Evolutionary conservation across 2,888 invertebrate genomes (phyloP), one percentile per base, ranked within the genome.

Genomic region (Pocota personata): DNA sequence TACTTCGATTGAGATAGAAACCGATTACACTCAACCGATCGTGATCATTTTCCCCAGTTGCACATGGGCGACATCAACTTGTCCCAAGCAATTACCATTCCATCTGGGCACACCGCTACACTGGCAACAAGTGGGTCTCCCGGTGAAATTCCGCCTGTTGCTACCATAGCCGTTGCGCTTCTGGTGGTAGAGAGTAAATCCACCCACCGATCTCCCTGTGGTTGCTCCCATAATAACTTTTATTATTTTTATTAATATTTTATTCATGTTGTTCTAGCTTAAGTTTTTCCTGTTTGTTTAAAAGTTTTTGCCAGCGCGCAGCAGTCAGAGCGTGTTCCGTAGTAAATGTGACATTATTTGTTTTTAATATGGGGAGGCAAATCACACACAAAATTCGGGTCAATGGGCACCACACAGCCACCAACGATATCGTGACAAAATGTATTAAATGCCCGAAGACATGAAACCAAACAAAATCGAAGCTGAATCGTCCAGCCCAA

Each of bases 331-430:
- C 84, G 75, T 84, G 80, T 76, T 72, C 37, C 80, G 64, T 35
- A 60, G 55, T 55, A 82, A 82, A 82, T 72, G 86, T 77, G 80
- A 86, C 86, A 86, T 86, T 86, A 86, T 86, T 82, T 77, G 86
- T 67, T 86, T 86, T 86, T 82, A 86, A 86, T 86, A 80, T 67
- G 80, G 80, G 82, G 57, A 86, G 76, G 86, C 86, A 82, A 86
- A 86, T 86, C 76, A 77, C 60, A 86, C 75, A 86, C 76, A 86
- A 86, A 86, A 86, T 86, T 86, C 86, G 86, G 86, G 86, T 86
- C 86, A 86, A 86, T 72, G 86, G 82, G 82, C 86, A 86, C 80
- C 46, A 77, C 71, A 71, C 80, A 58, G 62, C 64, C 69, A 66
- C 80, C 80, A 75, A 55, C 80, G 76, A 86, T 86, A 82, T 86